phyloP scores from a whole-genome alignment of 2,113 vertebrate species.

The Phalacrocorax pelagicus region DNA sequence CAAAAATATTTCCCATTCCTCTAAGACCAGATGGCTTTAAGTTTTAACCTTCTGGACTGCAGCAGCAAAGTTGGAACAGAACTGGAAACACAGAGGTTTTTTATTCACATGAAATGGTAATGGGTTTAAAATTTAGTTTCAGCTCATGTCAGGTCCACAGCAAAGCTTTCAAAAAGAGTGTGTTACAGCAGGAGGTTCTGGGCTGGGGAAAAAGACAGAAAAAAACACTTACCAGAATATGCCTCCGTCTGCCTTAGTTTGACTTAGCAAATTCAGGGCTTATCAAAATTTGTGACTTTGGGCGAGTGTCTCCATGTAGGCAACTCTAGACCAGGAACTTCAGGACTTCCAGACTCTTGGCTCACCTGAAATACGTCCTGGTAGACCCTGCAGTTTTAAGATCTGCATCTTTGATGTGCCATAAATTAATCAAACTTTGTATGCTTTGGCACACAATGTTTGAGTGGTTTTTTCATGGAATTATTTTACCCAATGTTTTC shows the following conservation, averaged over 20 bases:
- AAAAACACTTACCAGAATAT: background rate
- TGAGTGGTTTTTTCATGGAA: background rate
- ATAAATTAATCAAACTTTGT: background rate
- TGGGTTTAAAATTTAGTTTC: background rate
- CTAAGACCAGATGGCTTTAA: conserved; percentile 6
- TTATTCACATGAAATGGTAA: background rate
- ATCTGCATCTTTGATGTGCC: background rate
- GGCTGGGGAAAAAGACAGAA: background rate
- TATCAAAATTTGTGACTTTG: background rate
- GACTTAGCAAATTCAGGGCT: background rate
- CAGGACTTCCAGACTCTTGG: background rate
- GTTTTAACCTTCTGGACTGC: background rate
- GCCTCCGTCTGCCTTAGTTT: background rate
- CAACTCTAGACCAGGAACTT: background rate
- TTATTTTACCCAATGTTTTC: background rate
- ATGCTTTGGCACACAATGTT: background rate
- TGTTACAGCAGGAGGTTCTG: background rate
- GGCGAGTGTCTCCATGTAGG: background rate
- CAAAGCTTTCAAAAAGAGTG: background rate
- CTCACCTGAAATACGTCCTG: background rate
- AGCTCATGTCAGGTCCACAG: background rate
- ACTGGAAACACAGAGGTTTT: background rate
- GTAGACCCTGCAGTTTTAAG: background rate
- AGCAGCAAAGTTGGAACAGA: background rate
- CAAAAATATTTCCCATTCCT: conserved; percentile 35